These are phyloP conservation scores for Atherix ibis DNA, from an alignment of 2,888 invertebrate species.

Conservation along the genomic window DNA sequence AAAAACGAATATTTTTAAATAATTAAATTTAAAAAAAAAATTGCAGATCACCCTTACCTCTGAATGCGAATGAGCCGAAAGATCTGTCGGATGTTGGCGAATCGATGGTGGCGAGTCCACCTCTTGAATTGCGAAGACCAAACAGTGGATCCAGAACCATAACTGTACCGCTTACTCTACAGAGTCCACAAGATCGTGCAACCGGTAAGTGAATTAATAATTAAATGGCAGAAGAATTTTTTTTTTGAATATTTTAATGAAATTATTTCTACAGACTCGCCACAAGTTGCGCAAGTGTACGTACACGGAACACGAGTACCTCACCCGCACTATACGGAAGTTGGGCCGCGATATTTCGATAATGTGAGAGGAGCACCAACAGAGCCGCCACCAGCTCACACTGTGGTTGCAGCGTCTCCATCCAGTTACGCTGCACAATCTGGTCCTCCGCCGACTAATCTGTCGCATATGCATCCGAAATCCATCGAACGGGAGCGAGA, in stretches of 20 bases:
- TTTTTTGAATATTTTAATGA: not conserved
- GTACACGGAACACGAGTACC: constrained; percentile 38
- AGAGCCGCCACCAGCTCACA: constrained; percentile 46
- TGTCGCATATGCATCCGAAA: constrained; percentile 12
- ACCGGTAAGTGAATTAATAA: constrained; percentile 34
- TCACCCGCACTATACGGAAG: constrained; percentile 31
- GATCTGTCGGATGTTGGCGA: constrained; percentile 27
- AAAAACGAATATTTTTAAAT: not conserved
- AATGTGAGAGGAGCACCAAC: constrained; percentile 33
- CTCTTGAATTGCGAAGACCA: constrained; percentile 51
- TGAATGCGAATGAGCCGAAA: constrained; percentile 16
- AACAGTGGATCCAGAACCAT: constrained; percentile 40
- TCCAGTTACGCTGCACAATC: constrained; percentile 16
- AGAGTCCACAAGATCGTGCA: constrained; percentile 53
- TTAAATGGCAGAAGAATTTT: too few relatives aligned
- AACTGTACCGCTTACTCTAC: constrained; percentile 50
- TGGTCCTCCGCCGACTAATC: constrained; percentile 13
- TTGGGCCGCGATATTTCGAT: constrained; percentile 38
- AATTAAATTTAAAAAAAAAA: constrained; percentile 1
- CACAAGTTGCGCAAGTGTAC: constrained; percentile 52
- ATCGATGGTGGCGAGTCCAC: constrained; percentile 47
- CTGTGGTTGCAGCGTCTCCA: constrained; percentile 29
- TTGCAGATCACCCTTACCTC: constrained; percentile 18
- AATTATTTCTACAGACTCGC: constrained; percentile 35
- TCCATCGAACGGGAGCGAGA: constrained; percentile 17